A percentile compares a stretch with the other conserved stretches of the same genome.
Conservation (phyloP, 2,888 invertebrate genomes). For the Plebejus argus region DNA sequence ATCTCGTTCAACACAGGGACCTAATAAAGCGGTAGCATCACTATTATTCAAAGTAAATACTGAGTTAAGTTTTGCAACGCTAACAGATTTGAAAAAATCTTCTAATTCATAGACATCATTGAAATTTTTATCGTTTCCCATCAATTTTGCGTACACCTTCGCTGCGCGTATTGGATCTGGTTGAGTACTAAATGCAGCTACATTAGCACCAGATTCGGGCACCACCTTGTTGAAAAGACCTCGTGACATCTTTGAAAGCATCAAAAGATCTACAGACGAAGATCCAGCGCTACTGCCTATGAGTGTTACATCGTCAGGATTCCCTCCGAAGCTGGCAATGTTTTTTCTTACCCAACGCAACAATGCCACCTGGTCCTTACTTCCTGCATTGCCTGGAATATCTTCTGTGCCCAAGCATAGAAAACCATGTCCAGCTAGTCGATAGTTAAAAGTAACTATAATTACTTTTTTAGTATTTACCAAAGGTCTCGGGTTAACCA, state of each 20-base stretch:
- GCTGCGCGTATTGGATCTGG: slow-evolving; percentile 55
- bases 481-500: slow-evolving; percentile 47
- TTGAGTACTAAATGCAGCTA: slow-evolving; percentile 51
- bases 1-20: slow-evolving; percentile 52
- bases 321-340: slow-evolving; percentile 51
- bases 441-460: slow-evolving; percentile 57
- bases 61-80: slow-evolving; percentile 48
- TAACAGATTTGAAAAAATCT: slow-evolving; percentile 54
- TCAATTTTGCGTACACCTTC: slow-evolving; percentile 49
- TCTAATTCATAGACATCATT: slow-evolving; percentile 53
- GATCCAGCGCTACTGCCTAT: slow-evolving; percentile 59
- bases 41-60: slow-evolving; percentile 37
- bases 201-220: slow-evolving; percentile 54
- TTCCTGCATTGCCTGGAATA: slow-evolving; percentile 52
- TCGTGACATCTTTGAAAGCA: slow-evolving; percentile 52
- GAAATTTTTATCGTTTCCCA: slow-evolving; percentile 48
- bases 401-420: slow-evolving; percentile 49
- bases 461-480: slow-evolving; percentile 50
- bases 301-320: slow-evolving; percentile 53
- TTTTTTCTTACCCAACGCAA: slow-evolving; percentile 52
- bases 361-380: slow-evolving; percentile 53
- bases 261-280: slow-evolving; percentile 54
- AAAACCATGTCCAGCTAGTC: slow-evolving; percentile 51
- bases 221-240: slow-evolving; percentile 59
- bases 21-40: slow-evolving; percentile 45